Evolutionary conservation across 2,797 vertebrate species (phyloP), one percentile per base, ranked within the genome.

Genomic region (Nothura maculosa): DNA sequence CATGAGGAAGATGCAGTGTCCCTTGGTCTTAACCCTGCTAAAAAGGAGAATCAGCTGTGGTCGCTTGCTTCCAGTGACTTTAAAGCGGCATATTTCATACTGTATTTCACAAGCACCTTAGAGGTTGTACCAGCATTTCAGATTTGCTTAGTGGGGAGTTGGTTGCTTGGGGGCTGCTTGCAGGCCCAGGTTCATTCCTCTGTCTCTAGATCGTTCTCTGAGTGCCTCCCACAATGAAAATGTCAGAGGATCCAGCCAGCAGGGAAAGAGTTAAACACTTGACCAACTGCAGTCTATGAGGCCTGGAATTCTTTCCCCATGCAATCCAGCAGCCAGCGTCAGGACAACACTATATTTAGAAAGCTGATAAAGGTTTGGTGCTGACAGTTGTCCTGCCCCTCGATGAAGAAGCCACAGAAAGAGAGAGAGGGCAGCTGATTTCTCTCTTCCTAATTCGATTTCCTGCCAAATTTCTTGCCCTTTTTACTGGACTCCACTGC

Each of bases 321-420:
- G 91, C 85, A 82, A 90, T 84, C 84, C 87, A 97, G 96, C 96
- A 98, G 94, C 91, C 95, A 79, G 62, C 58, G 92, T 93, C 72
- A 96, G 93, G 85, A 95, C 89, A 94, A 48, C n/a, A 5, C 97
- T 98, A 98, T 98, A 97, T 98, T 98, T 98, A 98, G 98, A 96
- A 95, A 78, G 93, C 74, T 89, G 97, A 96, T 97, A 97, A 94
- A 97, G 94, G 91, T 97, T 96, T 97, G 89, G 94, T 91, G 92
- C 91, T 62, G 89, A 80, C 97, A 98, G 96, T 97, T 98, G 98
- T 96, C 95, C 96, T 96, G 95, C 89, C 96, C 81, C 94, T 94
- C 43, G 80, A 87, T 94, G 95, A 83, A 96, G 93, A 72, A 96
- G 57, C 72, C 4, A 3, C 36, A 67, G 77, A n/a, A 82, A 57